phyloP scores from a whole-genome alignment of 1,140 invertebrate species.

The Diorhabda elongata region DNA sequence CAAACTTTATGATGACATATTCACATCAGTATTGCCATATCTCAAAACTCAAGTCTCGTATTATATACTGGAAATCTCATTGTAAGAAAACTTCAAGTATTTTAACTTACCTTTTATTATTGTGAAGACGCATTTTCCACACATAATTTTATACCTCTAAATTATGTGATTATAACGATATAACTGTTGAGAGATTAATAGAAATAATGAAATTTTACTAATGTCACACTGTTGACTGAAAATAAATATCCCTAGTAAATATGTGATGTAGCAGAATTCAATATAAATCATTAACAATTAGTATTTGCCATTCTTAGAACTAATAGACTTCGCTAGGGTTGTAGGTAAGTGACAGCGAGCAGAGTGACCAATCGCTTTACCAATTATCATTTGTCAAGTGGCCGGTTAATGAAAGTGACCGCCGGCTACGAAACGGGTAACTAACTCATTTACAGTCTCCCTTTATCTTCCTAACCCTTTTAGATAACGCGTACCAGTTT shows the following conservation, averaged over 20 bases:
- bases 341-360: slow-evolving; percentile 42
- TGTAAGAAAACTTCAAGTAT: too few species aligned
- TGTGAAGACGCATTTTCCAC: too few species aligned
- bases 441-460: slow-evolving; percentile 42
- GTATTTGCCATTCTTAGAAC: slow-evolving; percentile 34
- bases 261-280: slow-evolving; percentile 23
- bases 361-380: slow-evolving; percentile 46
- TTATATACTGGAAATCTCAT: too few species aligned
- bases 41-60: too few species aligned
- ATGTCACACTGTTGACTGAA: too few species aligned
- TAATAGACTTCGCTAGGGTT: slow-evolving; percentile 37
- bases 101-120: too few species aligned
- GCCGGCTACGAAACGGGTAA: slow-evolving; percentile 39
- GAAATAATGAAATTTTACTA: too few species aligned
- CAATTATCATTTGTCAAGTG: slow-evolving; percentile 49
- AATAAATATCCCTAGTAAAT: not conserved
- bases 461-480: slow-evolving; percentile 46
- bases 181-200: too few species aligned
- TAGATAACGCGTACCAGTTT: slow-evolving; percentile 21
- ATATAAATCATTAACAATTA: slow-evolving; percentile 39
- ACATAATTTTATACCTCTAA: too few species aligned
- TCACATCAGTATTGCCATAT: too few species aligned
- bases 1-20: too few species aligned
- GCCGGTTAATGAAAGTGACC: slow-evolving; percentile 47
- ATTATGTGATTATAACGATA: too few species aligned